A percentile compares a stretch with the other conserved stretches of the same genome.
These are phyloP conservation scores for Argyresthia goedartella DNA, from an alignment of 2,888 invertebrate genomes.

Conservation along the genomic window DNA sequence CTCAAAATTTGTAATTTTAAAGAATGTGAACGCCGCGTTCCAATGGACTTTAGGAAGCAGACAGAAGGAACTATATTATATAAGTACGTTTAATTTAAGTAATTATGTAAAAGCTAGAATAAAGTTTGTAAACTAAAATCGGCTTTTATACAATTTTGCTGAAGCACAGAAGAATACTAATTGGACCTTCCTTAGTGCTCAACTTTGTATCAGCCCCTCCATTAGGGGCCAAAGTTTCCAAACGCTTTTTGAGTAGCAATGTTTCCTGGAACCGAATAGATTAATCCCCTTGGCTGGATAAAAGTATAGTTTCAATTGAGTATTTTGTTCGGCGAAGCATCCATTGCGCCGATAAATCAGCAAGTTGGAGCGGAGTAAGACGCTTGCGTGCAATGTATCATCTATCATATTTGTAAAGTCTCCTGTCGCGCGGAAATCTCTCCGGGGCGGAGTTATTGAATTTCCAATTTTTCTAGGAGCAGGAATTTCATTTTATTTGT, in stretches of 20 bases:
- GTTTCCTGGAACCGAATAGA: not conserved
- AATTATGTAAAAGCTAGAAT: too few species aligned
- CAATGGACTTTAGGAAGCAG: too few species aligned
- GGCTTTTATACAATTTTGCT: too few species aligned
- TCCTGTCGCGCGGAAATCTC: slow-evolving; percentile 24
- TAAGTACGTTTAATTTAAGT: too few species aligned
- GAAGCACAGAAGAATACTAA: too few species aligned
- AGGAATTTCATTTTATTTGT: slow-evolving; percentile 28
- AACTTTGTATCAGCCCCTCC: not conserved
- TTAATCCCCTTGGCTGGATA: not conserved
- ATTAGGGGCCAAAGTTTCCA: not conserved
- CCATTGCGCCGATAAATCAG: slow-evolving; percentile 5
- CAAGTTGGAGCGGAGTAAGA: not conserved
- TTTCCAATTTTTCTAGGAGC: slow-evolving; percentile 29
- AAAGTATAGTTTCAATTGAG: not conserved
- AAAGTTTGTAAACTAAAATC: too few species aligned
- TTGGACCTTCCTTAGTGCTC: not conserved
- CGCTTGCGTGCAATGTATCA: slow-evolving; percentile 17
- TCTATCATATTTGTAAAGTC: slow-evolving; percentile 35
- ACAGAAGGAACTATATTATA: too few species aligned
- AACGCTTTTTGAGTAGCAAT: not conserved
- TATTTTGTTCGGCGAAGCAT: too few species aligned
- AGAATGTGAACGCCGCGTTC: too few species aligned
- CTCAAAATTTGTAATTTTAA: too few species aligned
- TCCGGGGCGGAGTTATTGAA: slow-evolving; percentile 32